A percentile compares a stretch with the other conserved stretches of the same genome.
Evolutionary conservation across 1,140 invertebrate genomes (phyloP).

Genomic region (Rhagoletis zephyria): DNA sequence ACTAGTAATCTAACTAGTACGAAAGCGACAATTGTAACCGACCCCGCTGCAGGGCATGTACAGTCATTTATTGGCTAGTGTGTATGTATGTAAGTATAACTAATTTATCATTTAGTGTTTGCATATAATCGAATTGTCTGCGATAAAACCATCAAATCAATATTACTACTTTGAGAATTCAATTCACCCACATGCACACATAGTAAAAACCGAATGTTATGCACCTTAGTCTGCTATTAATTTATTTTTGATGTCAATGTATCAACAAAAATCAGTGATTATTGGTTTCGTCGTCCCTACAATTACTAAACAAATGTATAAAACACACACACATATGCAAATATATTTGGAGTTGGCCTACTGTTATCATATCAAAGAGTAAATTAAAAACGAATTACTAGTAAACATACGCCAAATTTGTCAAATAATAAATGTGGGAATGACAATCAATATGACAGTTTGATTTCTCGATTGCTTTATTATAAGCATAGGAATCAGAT

Average conservation of each 20-base stretch:
- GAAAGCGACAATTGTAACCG: too few relatives aligned
- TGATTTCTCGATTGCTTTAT: conserved; percentile 22
- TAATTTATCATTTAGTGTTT: neutral
- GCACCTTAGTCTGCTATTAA: conserved; percentile 4
- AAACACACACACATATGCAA: neutral
- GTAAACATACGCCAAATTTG: conserved; percentile 21
- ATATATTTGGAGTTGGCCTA: neutral
- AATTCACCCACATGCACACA: conserved; percentile 2
- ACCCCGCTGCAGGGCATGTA: too few relatives aligned
- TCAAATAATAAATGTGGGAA: conserved; percentile 22
- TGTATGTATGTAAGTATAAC: neutral
- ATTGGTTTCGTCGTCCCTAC: conserved; percentile 1
- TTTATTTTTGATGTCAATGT: conserved; percentile 43
- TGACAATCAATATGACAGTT: conserved; percentile 50
- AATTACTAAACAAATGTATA: neutral
- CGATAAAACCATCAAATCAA: neutral
- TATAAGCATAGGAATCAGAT: neutral
- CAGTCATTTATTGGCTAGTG: neutral
- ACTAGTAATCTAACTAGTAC: too few relatives aligned
- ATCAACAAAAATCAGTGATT: conserved; percentile 35
- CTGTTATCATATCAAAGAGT: conserved; percentile 46
- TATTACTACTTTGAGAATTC: neutral
- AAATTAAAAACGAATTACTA: conserved; percentile 47
- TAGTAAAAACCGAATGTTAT: neutral
- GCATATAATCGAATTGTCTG: neutral